Base-by-base conservation (phyloP, 2,113 vertebrate species). In the Cichladusa arquata region DNA sequence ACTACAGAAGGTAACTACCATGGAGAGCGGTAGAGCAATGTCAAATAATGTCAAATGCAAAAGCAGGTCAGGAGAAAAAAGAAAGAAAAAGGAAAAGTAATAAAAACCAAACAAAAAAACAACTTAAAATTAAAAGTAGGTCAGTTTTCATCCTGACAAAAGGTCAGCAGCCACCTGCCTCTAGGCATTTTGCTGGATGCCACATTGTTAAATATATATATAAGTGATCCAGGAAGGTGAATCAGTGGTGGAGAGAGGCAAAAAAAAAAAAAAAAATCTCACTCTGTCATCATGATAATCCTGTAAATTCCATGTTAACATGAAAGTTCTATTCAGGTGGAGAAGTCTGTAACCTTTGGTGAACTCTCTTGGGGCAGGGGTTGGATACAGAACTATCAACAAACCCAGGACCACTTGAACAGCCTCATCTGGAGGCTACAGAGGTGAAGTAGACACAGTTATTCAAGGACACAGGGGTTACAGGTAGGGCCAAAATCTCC, bases 401-500 rank as follows among this genome's bases (percentile, higher is more conserved):
- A 53, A 85, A 44, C 4, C 3, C 31, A 72, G 19, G 25, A 33
- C 5, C 12, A 23, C n/a, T 3, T 61, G 15, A 61, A 13, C 22
- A 77, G 11, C 19, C 40, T 82, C 47, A 24, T 50, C 31, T 45
- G 53, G 66, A 67, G 36, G 16, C 9, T 18, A 12, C 17, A 6
- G 0, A 47, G 34, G 13, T 44, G 22, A 13, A 71, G 6, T 0
- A 58, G 51, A 10, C 31, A 44, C 1, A 45, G 45, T 2, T 18
- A 26, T 6, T 8, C 29, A 61, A 71, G 65, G 42, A 54, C 9
- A 34, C 1, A 0, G 1, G 8, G 26, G 9, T n/a, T 58, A 47
- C 5, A 62, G 29, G 17, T 3, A 0, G 8, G 80, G 14, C 14
- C 44, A 80, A 72, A 83, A 83, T 16, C 33, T 73, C 66, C 53